Conservation (phyloP, 2,113 vertebrate species). For the Xyrauchen texanus region DNA sequence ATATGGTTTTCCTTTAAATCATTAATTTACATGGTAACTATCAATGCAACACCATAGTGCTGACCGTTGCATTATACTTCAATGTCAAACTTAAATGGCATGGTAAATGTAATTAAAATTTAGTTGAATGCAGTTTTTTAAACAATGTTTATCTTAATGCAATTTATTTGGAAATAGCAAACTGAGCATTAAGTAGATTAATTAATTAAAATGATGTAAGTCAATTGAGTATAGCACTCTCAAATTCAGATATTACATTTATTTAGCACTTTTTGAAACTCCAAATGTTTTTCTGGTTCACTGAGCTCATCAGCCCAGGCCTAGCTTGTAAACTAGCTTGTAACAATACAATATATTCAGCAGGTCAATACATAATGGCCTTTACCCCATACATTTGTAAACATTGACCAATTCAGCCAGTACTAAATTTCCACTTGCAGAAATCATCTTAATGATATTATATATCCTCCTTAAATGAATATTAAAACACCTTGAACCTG, state of each 20-base stretch:
- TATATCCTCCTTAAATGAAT: not conserved
- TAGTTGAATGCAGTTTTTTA: conserved; percentile 18
- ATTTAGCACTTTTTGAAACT: conserved; percentile 59
- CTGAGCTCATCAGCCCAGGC: conserved; percentile 58
- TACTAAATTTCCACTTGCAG: not conserved
- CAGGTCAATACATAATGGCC: not conserved
- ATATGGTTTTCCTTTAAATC: not conserved
- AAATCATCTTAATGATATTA: not conserved
- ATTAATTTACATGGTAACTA: not conserved
- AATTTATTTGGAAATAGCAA: not conserved
- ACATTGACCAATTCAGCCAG: not conserved
- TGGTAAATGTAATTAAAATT: not conserved
- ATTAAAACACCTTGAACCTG: not conserved
- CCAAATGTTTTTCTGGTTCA: conserved; percentile 60
- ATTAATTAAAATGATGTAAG: conserved; percentile 14
- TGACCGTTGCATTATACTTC: conserved; percentile 3
- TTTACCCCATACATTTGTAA: not conserved
- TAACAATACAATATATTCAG: not conserved
- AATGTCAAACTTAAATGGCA: not conserved
- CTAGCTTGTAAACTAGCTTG: not conserved
- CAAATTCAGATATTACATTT: conserved; percentile 56
- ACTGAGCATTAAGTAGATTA: too few species aligned
- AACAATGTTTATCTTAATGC: conserved; percentile 16
- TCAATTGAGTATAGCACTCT: conserved; percentile 27
- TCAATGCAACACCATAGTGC: not conserved